Evolutionary conservation across 1,140 invertebrate genomes (phyloP).

Genomic region (Thaumetopoea pityocampa): DNA sequence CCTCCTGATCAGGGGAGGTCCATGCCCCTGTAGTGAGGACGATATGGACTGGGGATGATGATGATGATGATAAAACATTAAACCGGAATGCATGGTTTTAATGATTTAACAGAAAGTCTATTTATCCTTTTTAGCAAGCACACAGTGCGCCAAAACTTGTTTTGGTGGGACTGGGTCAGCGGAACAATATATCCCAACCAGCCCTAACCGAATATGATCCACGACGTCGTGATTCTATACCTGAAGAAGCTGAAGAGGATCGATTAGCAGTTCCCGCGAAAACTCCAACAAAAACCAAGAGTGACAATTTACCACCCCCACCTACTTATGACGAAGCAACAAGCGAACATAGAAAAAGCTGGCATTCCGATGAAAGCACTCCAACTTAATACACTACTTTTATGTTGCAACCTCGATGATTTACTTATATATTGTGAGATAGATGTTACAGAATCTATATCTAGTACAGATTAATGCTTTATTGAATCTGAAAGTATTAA

Average conservation of each 20-base stretch:
- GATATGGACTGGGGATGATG: too few species aligned
- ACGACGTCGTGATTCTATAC: constrained; percentile 71
- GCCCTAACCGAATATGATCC: constrained; percentile 68
- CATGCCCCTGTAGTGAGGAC: too few species aligned
- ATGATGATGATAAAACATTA: too few species aligned
- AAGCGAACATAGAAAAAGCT: constrained; percentile 65
- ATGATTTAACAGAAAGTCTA: too few species aligned
- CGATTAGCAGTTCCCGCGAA: constrained; percentile 48
- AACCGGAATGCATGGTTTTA: too few species aligned
- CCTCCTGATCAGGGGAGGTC: too few species aligned
- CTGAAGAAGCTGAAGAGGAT: constrained; percentile 72
- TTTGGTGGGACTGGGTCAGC: constrained; percentile 59
- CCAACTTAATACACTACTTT: constrained; percentile 69
- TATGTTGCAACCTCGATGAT: too few species aligned
- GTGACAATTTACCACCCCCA: constrained; percentile 48
- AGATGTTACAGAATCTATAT: too few species aligned
- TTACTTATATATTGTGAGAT: too few species aligned
- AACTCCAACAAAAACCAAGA: constrained; percentile 49
- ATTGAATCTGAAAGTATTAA: too few species aligned
- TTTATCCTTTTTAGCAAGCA: constrained; percentile 70
- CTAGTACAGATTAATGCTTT: too few species aligned
- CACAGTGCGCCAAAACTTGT: constrained; percentile 77
- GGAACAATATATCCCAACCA: constrained; percentile 78
- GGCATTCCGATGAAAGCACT: constrained; percentile 73
- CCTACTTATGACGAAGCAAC: constrained; percentile 60